Base-by-base conservation (phyloP, 2,797 vertebrate genomes). In the Aythya fuligula region DNA sequence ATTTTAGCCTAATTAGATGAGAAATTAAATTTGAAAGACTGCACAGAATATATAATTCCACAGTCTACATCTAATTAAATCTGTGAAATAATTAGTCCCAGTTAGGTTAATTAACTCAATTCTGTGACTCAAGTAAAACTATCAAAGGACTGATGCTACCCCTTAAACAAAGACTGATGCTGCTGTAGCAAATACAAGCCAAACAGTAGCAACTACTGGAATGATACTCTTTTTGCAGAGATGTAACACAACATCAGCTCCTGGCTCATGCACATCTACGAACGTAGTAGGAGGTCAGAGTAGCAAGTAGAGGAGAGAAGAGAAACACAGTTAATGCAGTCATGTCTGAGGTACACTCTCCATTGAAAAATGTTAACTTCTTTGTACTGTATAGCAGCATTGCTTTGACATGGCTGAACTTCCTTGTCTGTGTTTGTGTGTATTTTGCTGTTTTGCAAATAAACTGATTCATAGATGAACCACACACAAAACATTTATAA, bases 11-110 rank as follows among this genome's bases (percentile, higher is more conserved):
- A 67, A 76, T 54, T 45, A 90, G 49, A 84, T 38, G 6, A n/a
- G 51, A 94, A 88, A 90, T 73, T 73, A 18, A 51, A 69, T 56
- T 86, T 13, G 1, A 47, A 72, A 70, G 39, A 57, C 20, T 72
- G 38, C 32, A 71, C 20, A 76, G 38, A 51, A 38, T 25, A 43
- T 32, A 12, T 47, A 60, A 82, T 43, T 24, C 17, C 19, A 58
- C 5, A 53, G 28, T 11, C 62, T 39, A 78, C 6, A 89, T 64
- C n/a, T 91, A 38, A 91, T 80, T 90, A 69, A 65, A 87, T 60
- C 12, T 71, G 21, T 34, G 17, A 87, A 93, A 62, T 60, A 82
- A 93, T 79, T 94, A 92, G 84, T 83, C 20, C 24, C 71, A 83
- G 17, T 53, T 60, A 54, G 27, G 14, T 78, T 85, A 89, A 86